These are phyloP conservation scores for Drosophila sp. DNA, from an alignment of 1,140 invertebrate genomes.

Conservation along the genomic window DNA sequence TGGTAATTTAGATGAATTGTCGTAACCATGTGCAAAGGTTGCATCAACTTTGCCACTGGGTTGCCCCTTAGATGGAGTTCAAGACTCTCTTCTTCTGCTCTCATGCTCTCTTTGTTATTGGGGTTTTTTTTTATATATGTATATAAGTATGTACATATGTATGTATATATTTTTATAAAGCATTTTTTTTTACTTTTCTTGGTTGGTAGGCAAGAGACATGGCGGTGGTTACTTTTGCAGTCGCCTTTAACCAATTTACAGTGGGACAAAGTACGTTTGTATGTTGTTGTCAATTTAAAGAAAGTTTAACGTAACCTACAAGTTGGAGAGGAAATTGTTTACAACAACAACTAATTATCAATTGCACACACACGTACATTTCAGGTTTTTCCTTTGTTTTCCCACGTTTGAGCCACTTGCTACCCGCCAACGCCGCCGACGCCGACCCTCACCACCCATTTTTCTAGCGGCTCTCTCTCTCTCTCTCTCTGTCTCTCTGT, in stretches of 20 bases:
- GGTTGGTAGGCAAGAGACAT: conserved; percentile 4
- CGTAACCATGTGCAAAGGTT: conserved; percentile 8
- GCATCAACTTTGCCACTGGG: conserved; percentile 41
- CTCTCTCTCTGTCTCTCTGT: background rate
- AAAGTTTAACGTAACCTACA: background rate
- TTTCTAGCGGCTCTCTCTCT: background rate
- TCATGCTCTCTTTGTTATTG: conserved; percentile 7
- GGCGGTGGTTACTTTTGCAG: conserved; percentile 6
- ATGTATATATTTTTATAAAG: conserved; percentile 4
- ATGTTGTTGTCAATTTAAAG: background rate
- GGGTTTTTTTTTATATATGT: background rate
- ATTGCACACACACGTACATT: conserved; percentile 48
- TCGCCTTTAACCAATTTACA: conserved; percentile 12
- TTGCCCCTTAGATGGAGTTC: conserved; percentile 10
- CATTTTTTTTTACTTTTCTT: background rate
- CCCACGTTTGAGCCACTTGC: conserved; percentile 14
- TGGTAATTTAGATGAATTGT: background rate
- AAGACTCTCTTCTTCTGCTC: conserved; percentile 11
- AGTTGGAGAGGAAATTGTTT: conserved; percentile 7
- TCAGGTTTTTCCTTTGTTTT: conserved; percentile 49
- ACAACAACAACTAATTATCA: conserved; percentile 45
- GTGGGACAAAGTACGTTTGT: background rate
- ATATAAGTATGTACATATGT: background rate
- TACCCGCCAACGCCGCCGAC: background rate
- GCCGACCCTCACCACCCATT: no score